phyloP scores from a whole-genome alignment of 1,140 invertebrate genomes.

The Cataglyphis hispanica region DNA sequence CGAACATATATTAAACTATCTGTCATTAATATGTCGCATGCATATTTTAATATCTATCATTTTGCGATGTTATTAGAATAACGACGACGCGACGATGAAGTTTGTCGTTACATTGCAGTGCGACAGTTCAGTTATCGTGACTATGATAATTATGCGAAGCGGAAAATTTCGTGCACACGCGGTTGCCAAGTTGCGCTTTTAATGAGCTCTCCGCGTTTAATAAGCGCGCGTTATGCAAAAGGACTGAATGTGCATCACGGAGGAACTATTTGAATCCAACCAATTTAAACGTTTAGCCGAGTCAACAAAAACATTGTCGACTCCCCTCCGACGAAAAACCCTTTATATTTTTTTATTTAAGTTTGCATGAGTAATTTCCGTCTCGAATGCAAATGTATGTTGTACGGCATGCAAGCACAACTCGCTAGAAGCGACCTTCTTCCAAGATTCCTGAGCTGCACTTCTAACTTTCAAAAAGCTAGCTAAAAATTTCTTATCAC shows the following conservation, averaged over 20 bases:
- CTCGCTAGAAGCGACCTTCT: conserved; percentile 2
- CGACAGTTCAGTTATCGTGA: conserved; percentile 26
- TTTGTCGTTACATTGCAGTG: conserved; percentile 21
- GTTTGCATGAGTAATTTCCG: conserved; percentile 54
- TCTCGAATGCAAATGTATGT: conserved; percentile 26
- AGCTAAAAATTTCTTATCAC: neutral
- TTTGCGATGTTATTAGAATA: neutral
- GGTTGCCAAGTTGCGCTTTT: conserved; percentile 48
- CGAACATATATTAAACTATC: conserved; percentile 7
- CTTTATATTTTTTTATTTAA: neutral
- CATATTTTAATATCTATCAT: neutral
- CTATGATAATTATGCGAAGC: conserved; percentile 37
- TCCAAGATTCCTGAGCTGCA: conserved; percentile 5
- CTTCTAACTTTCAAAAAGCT: conserved; percentile 18
- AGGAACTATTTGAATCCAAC: conserved; percentile 26
- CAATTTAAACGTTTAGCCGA: conserved; percentile 41
- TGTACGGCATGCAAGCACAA: conserved; percentile 65
- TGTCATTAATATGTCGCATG: neutral
- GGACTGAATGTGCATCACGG: conserved; percentile 22
- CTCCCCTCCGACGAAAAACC: neutral
- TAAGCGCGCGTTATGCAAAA: conserved; percentile 43
- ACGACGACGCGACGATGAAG: conserved; percentile 4
- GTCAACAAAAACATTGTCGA: conserved; percentile 14
- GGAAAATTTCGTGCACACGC: conserved; percentile 36
- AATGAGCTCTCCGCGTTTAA: conserved; percentile 52